Conservation (phyloP, 2,797 vertebrate genomes). For the Pseudochaenichthys georgianus region DNA sequence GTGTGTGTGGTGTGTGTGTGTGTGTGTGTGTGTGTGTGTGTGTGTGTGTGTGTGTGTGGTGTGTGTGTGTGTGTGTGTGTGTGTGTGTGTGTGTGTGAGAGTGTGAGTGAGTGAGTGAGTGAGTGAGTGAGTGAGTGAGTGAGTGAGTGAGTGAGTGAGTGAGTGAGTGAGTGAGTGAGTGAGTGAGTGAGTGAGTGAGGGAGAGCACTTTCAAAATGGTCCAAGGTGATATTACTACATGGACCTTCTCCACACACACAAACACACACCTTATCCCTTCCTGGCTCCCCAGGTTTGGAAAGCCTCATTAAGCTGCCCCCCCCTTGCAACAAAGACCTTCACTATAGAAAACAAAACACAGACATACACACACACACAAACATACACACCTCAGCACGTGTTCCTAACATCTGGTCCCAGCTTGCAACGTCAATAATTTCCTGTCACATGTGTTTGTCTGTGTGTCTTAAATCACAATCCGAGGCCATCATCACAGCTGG, state of each 20-base stretch:
- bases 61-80: background rate
- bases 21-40: too few species aligned
- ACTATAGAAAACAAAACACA: conserved; percentile 3
- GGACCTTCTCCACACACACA: conserved; percentile 29
- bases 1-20: too few species aligned
- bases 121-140: too few species aligned
- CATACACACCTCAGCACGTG: conserved; percentile 32
- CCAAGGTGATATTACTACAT: conserved; percentile 39
- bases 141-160: too few species aligned
- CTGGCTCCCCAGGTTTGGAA: conserved; percentile 58
- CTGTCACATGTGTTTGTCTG: conserved; percentile 26
- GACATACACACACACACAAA: conserved; percentile 2
- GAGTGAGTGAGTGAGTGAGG: too few species aligned
- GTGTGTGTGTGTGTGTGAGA: background rate
- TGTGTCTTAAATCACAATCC: conserved; percentile 50
- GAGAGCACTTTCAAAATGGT: conserved; percentile 32
- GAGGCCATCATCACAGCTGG: conserved; percentile 67
- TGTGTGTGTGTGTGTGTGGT: background rate
- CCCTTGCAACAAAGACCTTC: conserved; percentile 14
- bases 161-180: too few species aligned
- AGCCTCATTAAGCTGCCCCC: conserved; percentile 62
- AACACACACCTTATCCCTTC: conserved; percentile 38
- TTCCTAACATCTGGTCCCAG: conserved; percentile 61
- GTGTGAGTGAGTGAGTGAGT: too few species aligned
- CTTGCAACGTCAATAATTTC: conserved; percentile 47